Conservation (phyloP, 1,140 invertebrate species). For the Scaptomyza montana region DNA sequence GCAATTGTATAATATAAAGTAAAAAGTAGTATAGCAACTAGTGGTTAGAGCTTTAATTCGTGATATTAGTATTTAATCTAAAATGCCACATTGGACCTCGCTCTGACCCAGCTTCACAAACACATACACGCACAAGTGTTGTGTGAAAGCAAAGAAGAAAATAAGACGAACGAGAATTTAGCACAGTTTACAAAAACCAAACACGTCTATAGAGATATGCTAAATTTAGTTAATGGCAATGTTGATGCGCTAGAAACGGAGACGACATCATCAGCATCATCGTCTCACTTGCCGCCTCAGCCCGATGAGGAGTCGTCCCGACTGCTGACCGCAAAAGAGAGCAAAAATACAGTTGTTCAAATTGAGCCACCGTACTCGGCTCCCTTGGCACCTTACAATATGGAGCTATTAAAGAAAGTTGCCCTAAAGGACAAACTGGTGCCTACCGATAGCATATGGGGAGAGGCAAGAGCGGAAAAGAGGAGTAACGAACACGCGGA, state of each 20-base stretch:
- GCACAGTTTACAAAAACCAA: slow-evolving; percentile 28
- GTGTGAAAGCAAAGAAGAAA: slow-evolving; percentile 51
- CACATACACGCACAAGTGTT: slow-evolving; percentile 18
- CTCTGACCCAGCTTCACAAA: slow-evolving; percentile 5
- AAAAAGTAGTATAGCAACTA: slow-evolving; percentile 25
- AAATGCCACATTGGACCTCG: slow-evolving; percentile 19
- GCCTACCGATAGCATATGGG: slow-evolving; percentile 43
- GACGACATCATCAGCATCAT: background rate
- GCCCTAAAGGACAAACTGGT: slow-evolving; percentile 42
- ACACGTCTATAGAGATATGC: slow-evolving; percentile 51
- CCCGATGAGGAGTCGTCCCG: slow-evolving; percentile 36
- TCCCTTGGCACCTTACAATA: slow-evolving; percentile 63
- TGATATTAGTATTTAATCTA: background rate
- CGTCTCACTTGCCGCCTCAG: background rate
- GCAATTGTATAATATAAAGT: slow-evolving; percentile 38
- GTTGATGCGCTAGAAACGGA: slow-evolving; percentile 35
- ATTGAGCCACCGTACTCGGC: slow-evolving; percentile 57
- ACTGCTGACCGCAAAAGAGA: slow-evolving; percentile 25
- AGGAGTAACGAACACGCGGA: background rate
- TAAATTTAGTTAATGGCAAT: slow-evolving; percentile 67
- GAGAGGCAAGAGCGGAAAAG: background rate
- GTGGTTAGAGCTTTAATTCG: slow-evolving; percentile 17
- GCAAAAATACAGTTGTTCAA: background rate
- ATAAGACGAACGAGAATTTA: slow-evolving; percentile 16
- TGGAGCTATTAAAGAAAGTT: slow-evolving; percentile 60